Evolutionary conservation across 2,888 invertebrate genomes (phyloP), one percentile per base, ranked within the genome.

Genomic region (Corythucha ciliata): DNA sequence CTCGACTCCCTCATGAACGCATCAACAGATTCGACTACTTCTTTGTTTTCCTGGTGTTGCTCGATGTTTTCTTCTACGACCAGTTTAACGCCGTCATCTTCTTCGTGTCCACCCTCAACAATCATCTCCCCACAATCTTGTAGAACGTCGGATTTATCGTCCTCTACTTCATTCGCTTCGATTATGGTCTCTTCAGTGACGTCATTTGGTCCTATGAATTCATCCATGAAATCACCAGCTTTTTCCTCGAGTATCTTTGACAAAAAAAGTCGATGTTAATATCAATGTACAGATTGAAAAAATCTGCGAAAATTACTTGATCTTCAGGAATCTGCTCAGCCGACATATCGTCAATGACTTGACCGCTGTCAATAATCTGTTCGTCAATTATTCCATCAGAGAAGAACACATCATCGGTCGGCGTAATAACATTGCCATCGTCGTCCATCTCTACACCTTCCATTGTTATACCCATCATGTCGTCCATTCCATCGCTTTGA

Each of bases 121-220:
- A n/a, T n/a, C n/a, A n/a, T n/a, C n/a, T n/a, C n/a, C n/a, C n/a
- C n/a, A n/a, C n/a, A n/a, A n/a, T n/a, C n/a, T n/a, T n/a, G n/a
- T n/a, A n/a, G n/a, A n/a, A n/a, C n/a, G n/a, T n/a, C n/a, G n/a
- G n/a, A n/a, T n/a, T n/a, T n/a, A n/a, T n/a, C n/a, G 26, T 49
- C 52, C 36, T 49, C 48, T 3, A 49, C 55, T 49, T 51, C 55
- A 22, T 27, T 41, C 6, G 42, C 57, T 47, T 53, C 59, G 20
- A 56, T 57, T 24, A 57, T 48, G 18, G 57, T 56, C 33, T 59
- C 55, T 33, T 57, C 55, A 37, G 50, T 47, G 22, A 52, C 41
- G 51, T 52, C 53, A 34, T 56, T 52, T 33, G 50, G 48, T 2
- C 46, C 24, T 34, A 55, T 53, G 25, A 55, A 55, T 18, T 57